Evolutionary conservation across 2,113 vertebrate genomes (phyloP).

Genomic region (Callorhinus ursinus): DNA sequence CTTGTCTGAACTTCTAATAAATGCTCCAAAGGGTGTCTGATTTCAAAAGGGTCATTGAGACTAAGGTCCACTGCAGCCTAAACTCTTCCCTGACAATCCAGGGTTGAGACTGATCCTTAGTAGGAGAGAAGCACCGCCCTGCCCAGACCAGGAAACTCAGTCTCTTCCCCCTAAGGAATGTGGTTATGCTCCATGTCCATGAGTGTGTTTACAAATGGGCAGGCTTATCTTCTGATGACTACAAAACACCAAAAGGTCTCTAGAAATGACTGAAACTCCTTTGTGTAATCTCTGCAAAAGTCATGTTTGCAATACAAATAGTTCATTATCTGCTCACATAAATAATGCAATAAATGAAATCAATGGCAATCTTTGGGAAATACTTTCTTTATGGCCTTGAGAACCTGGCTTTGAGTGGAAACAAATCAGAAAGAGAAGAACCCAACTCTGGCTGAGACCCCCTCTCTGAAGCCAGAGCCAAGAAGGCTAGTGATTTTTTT

Average conservation of each 20-base stretch:
- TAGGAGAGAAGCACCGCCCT: neutral
- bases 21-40: neutral
- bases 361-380: neutral
- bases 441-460: neutral
- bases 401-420: conserved; percentile 1
- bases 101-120: neutral
- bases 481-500: neutral
- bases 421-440: neutral
- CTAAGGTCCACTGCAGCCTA: neutral
- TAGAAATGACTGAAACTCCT: conserved; percentile 24
- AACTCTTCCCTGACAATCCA: neutral
- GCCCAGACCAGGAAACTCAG: neutral
- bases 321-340: neutral
- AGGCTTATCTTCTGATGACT: neutral
- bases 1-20: neutral
- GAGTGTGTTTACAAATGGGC: neutral
- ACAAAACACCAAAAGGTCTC: neutral
- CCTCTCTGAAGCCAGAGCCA: neutral
- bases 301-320: neutral
- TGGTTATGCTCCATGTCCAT: neutral
- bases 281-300: neutral
- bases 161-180: neutral
- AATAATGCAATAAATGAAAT: conserved; percentile 24
- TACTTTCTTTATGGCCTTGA: neutral
- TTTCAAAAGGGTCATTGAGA: neutral